Conservation (phyloP, 2,113 vertebrate genomes). For the Nyctereutes procyonoides region DNA sequence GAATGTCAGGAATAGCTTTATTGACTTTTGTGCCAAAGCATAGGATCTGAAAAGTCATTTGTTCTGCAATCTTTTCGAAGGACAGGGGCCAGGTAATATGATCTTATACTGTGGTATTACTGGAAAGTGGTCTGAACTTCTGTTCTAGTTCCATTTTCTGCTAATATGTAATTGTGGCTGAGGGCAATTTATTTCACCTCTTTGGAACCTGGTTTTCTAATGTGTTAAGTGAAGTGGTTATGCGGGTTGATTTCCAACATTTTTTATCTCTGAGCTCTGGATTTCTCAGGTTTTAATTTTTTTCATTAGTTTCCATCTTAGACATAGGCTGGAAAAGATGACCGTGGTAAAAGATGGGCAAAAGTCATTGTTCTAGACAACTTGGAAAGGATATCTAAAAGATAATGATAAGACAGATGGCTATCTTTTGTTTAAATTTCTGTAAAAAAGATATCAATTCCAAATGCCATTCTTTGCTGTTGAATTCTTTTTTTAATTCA, state of each 20-base stretch:
- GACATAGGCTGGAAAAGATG: neutral
- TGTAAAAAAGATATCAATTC: neutral
- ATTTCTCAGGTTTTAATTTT: conserved; percentile 19
- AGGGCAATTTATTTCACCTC: conserved; percentile 23
- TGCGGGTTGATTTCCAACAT: neutral
- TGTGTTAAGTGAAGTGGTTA: neutral
- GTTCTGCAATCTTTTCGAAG: conserved; percentile 38
- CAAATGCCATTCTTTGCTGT: neutral
- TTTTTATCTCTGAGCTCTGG: neutral
- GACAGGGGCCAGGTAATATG: neutral
- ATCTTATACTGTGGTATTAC: neutral
- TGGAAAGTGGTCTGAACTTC: conserved; percentile 6
- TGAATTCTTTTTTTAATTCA: neutral
- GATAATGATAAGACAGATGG: neutral
- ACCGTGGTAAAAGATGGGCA: neutral
- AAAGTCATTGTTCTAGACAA: neutral
- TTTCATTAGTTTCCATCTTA: conserved; percentile 14
- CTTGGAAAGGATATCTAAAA: neutral
- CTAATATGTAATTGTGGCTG: neutral
- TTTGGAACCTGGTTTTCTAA: conserved; percentile 35
- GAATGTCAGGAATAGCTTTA: neutral
- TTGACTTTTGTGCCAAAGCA: conserved; percentile 32
- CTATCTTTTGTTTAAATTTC: conserved; percentile 35
- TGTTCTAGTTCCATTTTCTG: conserved; percentile 38
- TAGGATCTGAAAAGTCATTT: neutral